Evolutionary conservation across 1,140 invertebrate genomes (phyloP).

Genomic region (Neodiprion virginianus): DNA sequence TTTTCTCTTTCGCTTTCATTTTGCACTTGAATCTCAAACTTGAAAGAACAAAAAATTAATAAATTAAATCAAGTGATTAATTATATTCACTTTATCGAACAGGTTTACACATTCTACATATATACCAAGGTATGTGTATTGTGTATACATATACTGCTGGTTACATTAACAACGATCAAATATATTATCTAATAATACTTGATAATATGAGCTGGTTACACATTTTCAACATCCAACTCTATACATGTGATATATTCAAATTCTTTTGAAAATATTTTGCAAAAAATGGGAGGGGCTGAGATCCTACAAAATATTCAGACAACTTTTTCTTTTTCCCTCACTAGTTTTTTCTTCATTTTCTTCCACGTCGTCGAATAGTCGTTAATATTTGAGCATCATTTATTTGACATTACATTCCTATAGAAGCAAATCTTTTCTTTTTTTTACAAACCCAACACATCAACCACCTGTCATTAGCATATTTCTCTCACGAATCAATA

Average conservation of each 20-base stretch:
- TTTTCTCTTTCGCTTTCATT: background rate
- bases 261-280: background rate
- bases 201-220: slow-evolving; percentile 10
- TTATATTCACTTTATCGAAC: background rate
- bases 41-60: background rate
- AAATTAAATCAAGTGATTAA: background rate
- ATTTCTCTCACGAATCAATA: too few species aligned
- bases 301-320: background rate
- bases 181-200: slow-evolving; percentile 14
- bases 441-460: too few species aligned
- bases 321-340: background rate
- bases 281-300: background rate
- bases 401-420: background rate
- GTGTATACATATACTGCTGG: background rate
- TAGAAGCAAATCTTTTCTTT: too few species aligned
- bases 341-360: background rate
- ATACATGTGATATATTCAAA: background rate
- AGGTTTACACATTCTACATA: background rate
- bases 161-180: background rate
- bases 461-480: too few species aligned
- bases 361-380: background rate
- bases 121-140: background rate
- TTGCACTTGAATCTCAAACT: background rate
- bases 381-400: background rate
- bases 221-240: slow-evolving; percentile 16